phyloP scores from a whole-genome alignment of 2,888 invertebrate genomes.

The Leuctra nigra region DNA sequence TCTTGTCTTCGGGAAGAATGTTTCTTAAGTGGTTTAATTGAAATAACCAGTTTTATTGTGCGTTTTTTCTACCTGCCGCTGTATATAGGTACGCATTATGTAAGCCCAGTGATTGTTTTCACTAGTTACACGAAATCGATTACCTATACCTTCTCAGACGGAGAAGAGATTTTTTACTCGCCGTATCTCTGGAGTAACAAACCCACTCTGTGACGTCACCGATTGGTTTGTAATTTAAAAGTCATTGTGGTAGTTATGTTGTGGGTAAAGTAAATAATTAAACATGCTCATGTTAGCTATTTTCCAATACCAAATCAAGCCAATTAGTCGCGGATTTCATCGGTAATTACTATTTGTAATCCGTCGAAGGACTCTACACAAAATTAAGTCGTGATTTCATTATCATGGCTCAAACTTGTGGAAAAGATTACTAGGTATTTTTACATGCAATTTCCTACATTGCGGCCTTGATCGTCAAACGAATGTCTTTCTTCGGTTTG shows the following conservation, averaged over 20 bases:
- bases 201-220: too few relatives aligned
- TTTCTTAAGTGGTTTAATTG: neutral
- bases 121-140: too few relatives aligned
- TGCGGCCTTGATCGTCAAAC: slow-evolving; percentile 1
- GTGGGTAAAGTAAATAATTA: too few relatives aligned
- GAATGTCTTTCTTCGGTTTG: neutral
- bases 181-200: too few relatives aligned
- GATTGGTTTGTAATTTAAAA: too few relatives aligned
- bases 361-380: neutral
- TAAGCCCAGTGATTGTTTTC: too few relatives aligned
- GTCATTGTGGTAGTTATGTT: too few relatives aligned
- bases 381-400: slow-evolving; percentile 1
- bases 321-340: slow-evolving; percentile 1
- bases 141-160: too few relatives aligned
- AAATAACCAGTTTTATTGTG: neutral
- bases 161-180: too few relatives aligned
- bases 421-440: neutral
- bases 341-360: slow-evolving; percentile 13
- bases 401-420: neutral
- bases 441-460: neutral
- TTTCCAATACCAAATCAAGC: slow-evolving; percentile 11
- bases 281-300: neutral
- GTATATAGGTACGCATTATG: too few relatives aligned
- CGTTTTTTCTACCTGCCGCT: too few relatives aligned
- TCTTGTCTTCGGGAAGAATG: neutral